Conservation (phyloP, 1,140 invertebrate species). For the Aethina tumida region DNA sequence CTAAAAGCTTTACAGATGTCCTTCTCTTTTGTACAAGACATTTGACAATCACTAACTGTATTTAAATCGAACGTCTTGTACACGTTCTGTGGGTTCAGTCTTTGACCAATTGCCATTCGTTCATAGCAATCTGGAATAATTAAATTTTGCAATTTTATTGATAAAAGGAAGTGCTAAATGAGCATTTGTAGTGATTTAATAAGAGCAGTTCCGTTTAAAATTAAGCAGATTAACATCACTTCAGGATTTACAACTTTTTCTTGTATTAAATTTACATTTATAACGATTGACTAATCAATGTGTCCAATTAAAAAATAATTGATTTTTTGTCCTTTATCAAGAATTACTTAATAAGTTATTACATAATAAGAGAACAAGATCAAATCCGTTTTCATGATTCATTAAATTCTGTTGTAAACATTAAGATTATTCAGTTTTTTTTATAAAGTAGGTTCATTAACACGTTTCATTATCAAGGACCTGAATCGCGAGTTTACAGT, state of each 20-base stretch:
- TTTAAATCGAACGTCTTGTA: constrained; percentile 25
- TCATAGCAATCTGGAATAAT: constrained; percentile 34
- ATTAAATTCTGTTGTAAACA: not conserved
- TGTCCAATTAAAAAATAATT: not conserved
- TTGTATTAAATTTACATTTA: constrained; percentile 5
- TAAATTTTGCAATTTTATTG: not conserved
- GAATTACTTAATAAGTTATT: no score
- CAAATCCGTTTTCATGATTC: no score
- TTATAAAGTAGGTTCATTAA: constrained; percentile 10
- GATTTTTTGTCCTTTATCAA: not conserved
- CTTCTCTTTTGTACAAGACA: constrained; percentile 29
- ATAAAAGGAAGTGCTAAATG: not conserved
- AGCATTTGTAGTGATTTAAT: no score
- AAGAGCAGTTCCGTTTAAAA: constrained; percentile 1
- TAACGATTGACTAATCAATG: not conserved
- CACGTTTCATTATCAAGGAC: constrained; percentile 14
- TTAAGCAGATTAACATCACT: no score
- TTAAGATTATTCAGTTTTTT: not conserved
- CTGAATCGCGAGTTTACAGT: constrained; percentile 15
- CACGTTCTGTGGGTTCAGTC: constrained; percentile 25
- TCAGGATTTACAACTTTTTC: constrained; percentile 7
- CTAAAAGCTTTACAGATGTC: constrained; percentile 31
- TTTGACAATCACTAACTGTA: constrained; percentile 30
- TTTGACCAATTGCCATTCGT: constrained; percentile 31
- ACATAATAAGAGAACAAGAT: no score